These are phyloP conservation scores for Drosophila kambysellisi DNA, from an alignment of 2,888 invertebrate species.

Conservation along the genomic window DNA sequence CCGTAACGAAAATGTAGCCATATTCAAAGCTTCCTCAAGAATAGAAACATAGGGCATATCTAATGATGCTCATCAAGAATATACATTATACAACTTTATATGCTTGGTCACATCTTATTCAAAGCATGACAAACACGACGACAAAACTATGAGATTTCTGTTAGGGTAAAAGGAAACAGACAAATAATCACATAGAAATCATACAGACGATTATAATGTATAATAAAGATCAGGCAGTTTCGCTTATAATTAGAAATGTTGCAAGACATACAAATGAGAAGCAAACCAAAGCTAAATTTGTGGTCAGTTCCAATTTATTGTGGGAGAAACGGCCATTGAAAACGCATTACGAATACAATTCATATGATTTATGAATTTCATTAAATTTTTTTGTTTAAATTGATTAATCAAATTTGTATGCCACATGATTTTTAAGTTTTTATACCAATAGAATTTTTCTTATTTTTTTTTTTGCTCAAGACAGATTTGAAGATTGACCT, in stretches of 20 bases:
- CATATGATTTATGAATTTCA: slow-evolving; percentile 3
- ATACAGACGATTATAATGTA: slow-evolving; percentile 8
- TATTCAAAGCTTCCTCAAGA: neutral
- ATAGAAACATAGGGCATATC: neutral
- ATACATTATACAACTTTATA: neutral
- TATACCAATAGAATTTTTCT: neutral
- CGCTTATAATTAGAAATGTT: slow-evolving; percentile 49
- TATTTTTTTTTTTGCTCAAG: neutral
- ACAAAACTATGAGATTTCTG: neutral
- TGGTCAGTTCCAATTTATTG: slow-evolving; percentile 14
- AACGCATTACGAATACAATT: slow-evolving; percentile 34
- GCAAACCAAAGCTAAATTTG: slow-evolving; percentile 1
- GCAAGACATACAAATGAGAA: slow-evolving; percentile 50
- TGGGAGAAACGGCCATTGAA: slow-evolving; percentile 17
- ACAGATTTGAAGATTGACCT: neutral
- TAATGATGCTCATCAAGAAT: neutral
- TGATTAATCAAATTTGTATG: slow-evolving; percentile 23
- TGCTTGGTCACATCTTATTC: neutral
- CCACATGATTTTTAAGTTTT: slow-evolving; percentile 1
- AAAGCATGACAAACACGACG: neutral
- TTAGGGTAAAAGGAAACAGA: slow-evolving; percentile 14
- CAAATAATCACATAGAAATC: slow-evolving; percentile 7
- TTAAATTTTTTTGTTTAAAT: neutral
- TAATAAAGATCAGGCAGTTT: slow-evolving; percentile 23
- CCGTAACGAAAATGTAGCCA: neutral